These are phyloP conservation scores for Spisula solida DNA, from an alignment of 2,888 invertebrate species.

Conservation along the genomic window DNA sequence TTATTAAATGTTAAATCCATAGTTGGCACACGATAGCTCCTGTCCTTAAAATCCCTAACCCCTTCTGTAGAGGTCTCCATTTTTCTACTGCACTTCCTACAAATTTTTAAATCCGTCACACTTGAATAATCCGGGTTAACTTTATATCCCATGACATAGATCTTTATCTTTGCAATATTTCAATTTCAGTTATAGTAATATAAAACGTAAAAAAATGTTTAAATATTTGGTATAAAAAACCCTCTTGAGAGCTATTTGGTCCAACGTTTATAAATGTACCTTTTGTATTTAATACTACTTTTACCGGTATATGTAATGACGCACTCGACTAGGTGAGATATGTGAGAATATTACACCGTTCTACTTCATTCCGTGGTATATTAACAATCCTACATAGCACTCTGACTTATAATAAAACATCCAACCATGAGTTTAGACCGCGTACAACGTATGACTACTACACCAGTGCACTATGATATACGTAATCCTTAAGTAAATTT, in stretches of 20 bases:
- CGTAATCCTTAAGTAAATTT: not conserved
- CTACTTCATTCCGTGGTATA: not conserved
- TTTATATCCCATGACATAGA: constrained; percentile 3
- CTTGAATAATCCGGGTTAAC: not conserved
- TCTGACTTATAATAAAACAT: not conserved
- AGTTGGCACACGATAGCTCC: not conserved
- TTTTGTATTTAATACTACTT: not conserved
- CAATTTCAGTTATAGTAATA: no score
- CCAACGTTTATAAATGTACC: not conserved
- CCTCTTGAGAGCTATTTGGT: not conserved
- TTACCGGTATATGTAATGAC: not conserved
- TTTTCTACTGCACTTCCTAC: not conserved
- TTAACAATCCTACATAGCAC: constrained; percentile 1
- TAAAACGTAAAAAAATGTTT: not conserved
- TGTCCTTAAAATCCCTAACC: not conserved
- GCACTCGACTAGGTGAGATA: not conserved
- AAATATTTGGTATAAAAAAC: not conserved
- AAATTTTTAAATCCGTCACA: not conserved
- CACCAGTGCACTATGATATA: not conserved
- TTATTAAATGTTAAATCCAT: not conserved
- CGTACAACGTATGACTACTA: not conserved
- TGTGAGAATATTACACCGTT: not conserved
- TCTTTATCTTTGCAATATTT: not conserved
- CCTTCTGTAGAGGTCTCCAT: not conserved
- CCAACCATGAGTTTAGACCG: not conserved